Evolutionary conservation across 2,888 invertebrate species (phyloP).

Genomic region (Polyommatus iphigenia): DNA sequence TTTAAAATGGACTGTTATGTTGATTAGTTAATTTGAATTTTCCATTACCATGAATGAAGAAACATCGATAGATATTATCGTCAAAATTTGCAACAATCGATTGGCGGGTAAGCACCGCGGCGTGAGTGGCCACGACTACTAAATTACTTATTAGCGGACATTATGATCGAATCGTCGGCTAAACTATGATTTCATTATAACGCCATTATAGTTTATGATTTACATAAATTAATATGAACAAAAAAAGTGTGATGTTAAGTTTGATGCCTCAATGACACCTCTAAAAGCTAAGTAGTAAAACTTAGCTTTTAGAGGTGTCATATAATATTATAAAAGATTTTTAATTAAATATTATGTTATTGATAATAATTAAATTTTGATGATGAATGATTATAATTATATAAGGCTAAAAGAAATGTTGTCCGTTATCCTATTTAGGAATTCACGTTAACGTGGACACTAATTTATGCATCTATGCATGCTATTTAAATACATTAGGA

Average conservation of each 20-base stretch:
- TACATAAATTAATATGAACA: not conserved
- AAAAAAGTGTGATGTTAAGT: not conserved
- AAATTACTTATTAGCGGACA: constrained; percentile 19
- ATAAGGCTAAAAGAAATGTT: not conserved
- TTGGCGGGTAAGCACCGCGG: not conserved
- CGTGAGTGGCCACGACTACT: constrained; percentile 24
- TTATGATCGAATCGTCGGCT: not conserved
- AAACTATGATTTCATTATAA: constrained; percentile 22
- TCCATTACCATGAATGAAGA: not conserved
- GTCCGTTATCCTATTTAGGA: not conserved
- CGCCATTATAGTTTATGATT: not conserved
- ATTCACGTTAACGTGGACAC: not conserved
- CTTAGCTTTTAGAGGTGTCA: too few species aligned
- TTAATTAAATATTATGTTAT: not conserved
- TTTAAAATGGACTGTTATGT: not conserved
- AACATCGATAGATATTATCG: not conserved
- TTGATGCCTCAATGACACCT: not conserved
- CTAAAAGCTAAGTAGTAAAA: not conserved
- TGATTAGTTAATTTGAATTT: not conserved
- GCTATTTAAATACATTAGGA: constrained; percentile 4
- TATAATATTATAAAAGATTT: not conserved
- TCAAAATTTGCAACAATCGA: constrained; percentile 4
- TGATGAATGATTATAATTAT: too few species aligned
- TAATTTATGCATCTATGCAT: not conserved
- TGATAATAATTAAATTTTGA: too few species aligned